A percentile compares a stretch with the other conserved stretches of the same genome.
Evolutionary conservation across 2,113 vertebrate species (phyloP).

Genomic region (Rhipidura dahli): DNA sequence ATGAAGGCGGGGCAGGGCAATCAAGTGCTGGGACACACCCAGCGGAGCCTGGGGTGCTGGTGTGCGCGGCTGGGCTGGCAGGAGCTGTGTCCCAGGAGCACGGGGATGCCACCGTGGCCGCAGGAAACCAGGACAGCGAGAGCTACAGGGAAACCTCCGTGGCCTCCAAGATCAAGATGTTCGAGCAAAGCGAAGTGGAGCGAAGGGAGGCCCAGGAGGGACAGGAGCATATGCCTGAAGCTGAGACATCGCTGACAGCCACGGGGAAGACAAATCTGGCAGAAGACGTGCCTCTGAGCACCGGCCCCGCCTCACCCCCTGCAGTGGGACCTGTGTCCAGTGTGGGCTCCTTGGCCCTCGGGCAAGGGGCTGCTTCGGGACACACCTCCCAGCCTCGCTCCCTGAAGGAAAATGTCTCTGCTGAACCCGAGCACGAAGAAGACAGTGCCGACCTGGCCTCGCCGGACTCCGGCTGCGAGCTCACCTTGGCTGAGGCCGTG

Average conservation of each 20-base stretch:
- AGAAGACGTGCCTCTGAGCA: neutral
- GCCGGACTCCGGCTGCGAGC: conserved; percentile 75
- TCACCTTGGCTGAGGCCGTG: conserved; percentile 75
- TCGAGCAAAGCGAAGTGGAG: conserved; percentile 50
- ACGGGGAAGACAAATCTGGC: neutral
- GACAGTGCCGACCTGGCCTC: conserved; percentile 57
- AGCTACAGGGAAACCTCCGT: conserved; percentile 55
- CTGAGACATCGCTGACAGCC: neutral
- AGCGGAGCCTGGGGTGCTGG: neutral
- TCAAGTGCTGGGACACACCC: neutral
- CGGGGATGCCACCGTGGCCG: neutral
- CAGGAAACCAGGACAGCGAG: conserved; percentile 8
- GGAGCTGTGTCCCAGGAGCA: neutral
- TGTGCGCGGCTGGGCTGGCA: neutral
- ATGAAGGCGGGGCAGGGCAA: neutral
- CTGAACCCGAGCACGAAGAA: neutral
- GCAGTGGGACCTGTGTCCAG: neutral
- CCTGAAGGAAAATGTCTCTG: conserved; percentile 17
- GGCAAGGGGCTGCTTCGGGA: neutral
- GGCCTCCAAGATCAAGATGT: conserved; percentile 77
- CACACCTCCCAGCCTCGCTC: neutral
- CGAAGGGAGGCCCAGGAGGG: neutral
- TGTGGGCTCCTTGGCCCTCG: neutral
- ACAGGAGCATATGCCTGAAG: neutral
- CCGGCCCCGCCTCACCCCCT: neutral